Evolutionary conservation across 1,140 invertebrate genomes (phyloP).

Genomic region (Hesperophylax magnus): DNA sequence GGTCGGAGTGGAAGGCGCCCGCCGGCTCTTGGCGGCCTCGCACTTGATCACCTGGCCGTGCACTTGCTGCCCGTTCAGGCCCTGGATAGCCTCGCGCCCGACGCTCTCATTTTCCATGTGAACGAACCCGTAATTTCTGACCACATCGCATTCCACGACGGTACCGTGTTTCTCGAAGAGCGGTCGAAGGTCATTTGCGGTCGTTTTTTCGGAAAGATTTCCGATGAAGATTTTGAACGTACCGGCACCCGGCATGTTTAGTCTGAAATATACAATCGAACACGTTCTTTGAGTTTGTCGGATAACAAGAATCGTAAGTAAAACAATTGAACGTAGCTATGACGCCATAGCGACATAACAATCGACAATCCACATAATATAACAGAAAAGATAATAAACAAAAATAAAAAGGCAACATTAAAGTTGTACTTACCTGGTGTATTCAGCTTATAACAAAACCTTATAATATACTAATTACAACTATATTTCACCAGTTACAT

Average conservation of each 20-base stretch:
- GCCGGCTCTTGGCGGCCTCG: conserved; percentile 89
- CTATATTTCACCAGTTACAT: conserved; percentile 7
- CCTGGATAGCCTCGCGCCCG: conserved; percentile 92
- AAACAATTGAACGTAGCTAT: conserved; percentile 40
- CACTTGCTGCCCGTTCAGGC: conserved; percentile 89
- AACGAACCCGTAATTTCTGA: conserved; percentile 98
- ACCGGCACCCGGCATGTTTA: conserved; percentile 87
- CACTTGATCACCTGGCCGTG: conserved; percentile 93
- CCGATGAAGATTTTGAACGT: conserved; percentile 97
- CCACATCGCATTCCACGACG: conserved; percentile 96
- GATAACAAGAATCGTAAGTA: conserved; percentile 20
- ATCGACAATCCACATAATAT: conserved; percentile 9
- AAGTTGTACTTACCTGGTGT: conserved; percentile 24
- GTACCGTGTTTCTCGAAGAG: conserved; percentile 96
- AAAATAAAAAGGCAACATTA: conserved; percentile 11
- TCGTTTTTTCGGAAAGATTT: conserved; percentile 92
- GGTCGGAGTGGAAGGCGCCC: conserved; percentile 86
- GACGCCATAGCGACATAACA: conserved; percentile 48
- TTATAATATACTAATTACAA: conserved; percentile 10
- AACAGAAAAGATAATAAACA: conserved; percentile 33
- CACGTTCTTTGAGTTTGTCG: conserved; percentile 43
- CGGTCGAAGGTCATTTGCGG: conserved; percentile 86
- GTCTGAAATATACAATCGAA: conserved; percentile 55
- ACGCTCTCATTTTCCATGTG: conserved; percentile 95
- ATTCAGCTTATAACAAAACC: conserved; percentile 12